Percentiles rank a stretch among this genome's conserved stretches.
Evolutionary conservation across 2,888 invertebrate genomes (phyloP).

Genomic region (Eustalomyia histrio): DNA sequence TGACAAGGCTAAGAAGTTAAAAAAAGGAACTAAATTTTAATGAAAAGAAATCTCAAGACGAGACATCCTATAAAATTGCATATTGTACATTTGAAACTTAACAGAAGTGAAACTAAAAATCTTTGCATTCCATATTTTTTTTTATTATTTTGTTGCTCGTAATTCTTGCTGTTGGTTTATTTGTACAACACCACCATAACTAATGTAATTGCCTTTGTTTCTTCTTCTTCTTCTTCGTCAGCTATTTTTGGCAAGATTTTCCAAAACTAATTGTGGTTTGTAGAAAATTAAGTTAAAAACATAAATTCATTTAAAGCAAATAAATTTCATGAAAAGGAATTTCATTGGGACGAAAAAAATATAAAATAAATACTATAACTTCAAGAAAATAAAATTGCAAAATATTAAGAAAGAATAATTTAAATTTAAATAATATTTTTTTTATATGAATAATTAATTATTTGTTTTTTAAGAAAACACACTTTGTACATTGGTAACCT

Average conservation of each 20-base stretch:
- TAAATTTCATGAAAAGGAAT: slow-evolving; percentile 41
- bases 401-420: not conserved
- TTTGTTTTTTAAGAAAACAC: not conserved
- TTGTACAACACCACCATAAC: slow-evolving; percentile 2
- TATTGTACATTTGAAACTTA: slow-evolving; percentile 29
- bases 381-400: not conserved
- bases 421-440: not conserved
- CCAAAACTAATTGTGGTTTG: slow-evolving; percentile 46
- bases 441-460: not conserved
- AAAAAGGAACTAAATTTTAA: slow-evolving; percentile 31
- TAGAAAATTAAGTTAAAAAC: slow-evolving; percentile 30
- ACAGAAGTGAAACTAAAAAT: slow-evolving; percentile 18
- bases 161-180: too few relatives aligned
- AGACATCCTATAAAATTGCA: slow-evolving; percentile 40
- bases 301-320: slow-evolving; percentile 50
- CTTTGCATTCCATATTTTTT: not conserved
- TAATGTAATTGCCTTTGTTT: slow-evolving; percentile 48
- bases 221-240: not conserved
- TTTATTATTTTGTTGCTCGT: too few relatives aligned
- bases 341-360: slow-evolving; percentile 6
- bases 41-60: slow-evolving; percentile 43
- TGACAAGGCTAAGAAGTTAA: slow-evolving; percentile 9
- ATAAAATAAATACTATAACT: slow-evolving; percentile 1
- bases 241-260: slow-evolving; percentile 12
- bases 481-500: slow-evolving; percentile 18